Conservation (phyloP, 2,888 invertebrate genomes). For the Orthonevra nobilis region DNA sequence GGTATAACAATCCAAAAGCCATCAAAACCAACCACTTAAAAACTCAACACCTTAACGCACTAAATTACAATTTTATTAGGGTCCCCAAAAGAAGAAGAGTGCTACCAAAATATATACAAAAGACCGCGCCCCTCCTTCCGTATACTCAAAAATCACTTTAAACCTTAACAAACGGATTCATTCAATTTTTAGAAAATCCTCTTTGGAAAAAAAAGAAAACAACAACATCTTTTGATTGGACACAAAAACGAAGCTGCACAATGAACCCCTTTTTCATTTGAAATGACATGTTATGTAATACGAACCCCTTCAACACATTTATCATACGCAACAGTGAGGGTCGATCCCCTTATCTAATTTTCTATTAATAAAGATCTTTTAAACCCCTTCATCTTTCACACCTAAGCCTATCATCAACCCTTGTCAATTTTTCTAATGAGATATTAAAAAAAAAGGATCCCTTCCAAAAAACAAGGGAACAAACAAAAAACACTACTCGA, state of each 20-base stretch:
- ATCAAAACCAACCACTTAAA: slow-evolving; percentile 62
- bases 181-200: slow-evolving; percentile 37
- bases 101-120: too few relatives aligned
- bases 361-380: slow-evolving; percentile 28
- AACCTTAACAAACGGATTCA: slow-evolving; percentile 43
- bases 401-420: slow-evolving; percentile 63
- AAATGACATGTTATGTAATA: slow-evolving; percentile 54
- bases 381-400: slow-evolving; percentile 33
- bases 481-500: slow-evolving; percentile 33
- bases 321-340: slow-evolving; percentile 25
- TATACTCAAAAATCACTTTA: slow-evolving; percentile 46
- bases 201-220: slow-evolving; percentile 25
- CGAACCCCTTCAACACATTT: slow-evolving; percentile 59
- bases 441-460: slow-evolving; percentile 43
- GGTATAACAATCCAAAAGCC: slow-evolving; percentile 9
- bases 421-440: slow-evolving; percentile 58
- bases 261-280: slow-evolving; percentile 40
- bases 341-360: slow-evolving; percentile 10
- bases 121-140: slow-evolving; percentile 39
- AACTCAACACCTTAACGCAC: slow-evolving; percentile 63
- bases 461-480: too few relatives aligned
- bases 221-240: slow-evolving; percentile 55
- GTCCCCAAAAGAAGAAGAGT: slow-evolving; percentile 17
- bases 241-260: slow-evolving; percentile 13
- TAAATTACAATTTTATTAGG: slow-evolving; percentile 64